phyloP scores from a whole-genome alignment of 2,888 invertebrate species.

The Halictus quadricinctus region DNA sequence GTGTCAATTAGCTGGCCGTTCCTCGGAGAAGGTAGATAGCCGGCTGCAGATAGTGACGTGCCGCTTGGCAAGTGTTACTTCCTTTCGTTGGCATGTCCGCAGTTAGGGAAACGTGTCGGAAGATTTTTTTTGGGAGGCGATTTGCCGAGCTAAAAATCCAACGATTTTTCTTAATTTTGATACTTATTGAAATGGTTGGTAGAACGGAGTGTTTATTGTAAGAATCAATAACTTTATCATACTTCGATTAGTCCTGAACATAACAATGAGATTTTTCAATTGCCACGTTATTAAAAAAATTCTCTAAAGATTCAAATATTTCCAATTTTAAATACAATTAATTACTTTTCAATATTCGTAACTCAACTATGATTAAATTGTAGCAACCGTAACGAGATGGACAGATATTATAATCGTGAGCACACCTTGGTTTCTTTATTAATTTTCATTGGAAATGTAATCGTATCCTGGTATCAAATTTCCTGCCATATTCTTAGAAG shows the following conservation, averaged over 20 bases:
- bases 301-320: neutral
- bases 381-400: no score
- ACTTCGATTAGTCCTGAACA: no score
- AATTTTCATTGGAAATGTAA: neutral
- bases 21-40: conserved; percentile 28
- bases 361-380: no score
- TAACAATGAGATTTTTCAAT: no score
- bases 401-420: neutral
- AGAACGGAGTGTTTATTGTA: no score
- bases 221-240: no score
- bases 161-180: neutral
- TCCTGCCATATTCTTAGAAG: neutral
- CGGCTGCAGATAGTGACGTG: conserved; percentile 31
- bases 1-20: conserved; percentile 45
- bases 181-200: no score
- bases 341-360: no score
- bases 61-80: conserved; percentile 13
- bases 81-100: conserved; percentile 1
- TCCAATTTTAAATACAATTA: neutral
- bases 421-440: neutral
- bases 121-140: neutral
- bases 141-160: neutral
- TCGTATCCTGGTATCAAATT: neutral
- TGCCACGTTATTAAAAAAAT: neutral
- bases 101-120: neutral